Evolutionary conservation across 2,797 vertebrate genomes (phyloP).

Genomic region (Acrocephalus scirpaceus): DNA sequence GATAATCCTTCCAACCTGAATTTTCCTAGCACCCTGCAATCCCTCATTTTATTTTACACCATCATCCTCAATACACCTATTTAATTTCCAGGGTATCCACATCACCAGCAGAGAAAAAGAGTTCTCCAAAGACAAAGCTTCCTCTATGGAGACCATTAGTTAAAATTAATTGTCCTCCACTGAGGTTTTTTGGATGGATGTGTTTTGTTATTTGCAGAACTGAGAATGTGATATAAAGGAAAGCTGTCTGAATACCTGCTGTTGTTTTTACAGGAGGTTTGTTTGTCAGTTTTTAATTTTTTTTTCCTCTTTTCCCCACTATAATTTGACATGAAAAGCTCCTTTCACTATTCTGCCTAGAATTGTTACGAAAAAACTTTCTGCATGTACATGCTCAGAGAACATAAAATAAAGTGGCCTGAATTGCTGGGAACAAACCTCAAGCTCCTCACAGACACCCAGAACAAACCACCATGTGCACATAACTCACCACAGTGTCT

Average conservation of each 20-base stretch:
- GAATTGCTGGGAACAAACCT: neutral
- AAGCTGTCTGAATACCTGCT: neutral
- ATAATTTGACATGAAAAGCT: neutral
- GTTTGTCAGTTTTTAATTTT: neutral
- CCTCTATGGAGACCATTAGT: no score
- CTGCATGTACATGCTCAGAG: neutral
- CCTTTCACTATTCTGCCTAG: neutral
- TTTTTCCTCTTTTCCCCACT: neutral
- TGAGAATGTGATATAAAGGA: neutral
- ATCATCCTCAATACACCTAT: neutral
- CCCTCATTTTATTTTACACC: neutral
- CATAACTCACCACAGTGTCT: neutral
- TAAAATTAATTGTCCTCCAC: neutral
- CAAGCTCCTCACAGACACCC: neutral
- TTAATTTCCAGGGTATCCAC: neutral
- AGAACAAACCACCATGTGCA: neutral
- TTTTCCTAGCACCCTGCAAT: neutral
- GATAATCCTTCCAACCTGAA: neutral
- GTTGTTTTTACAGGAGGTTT: neutral
- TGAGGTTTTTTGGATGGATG: neutral
- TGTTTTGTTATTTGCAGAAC: neutral
- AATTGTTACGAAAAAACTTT: neutral
- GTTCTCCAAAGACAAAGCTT: neutral
- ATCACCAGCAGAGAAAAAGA: accelerated
- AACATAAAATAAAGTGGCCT: slow-evolving; percentile 11